Evolutionary conservation across 2,113 vertebrate species (phyloP).

Genomic region (Takifugu flavidus): DNA sequence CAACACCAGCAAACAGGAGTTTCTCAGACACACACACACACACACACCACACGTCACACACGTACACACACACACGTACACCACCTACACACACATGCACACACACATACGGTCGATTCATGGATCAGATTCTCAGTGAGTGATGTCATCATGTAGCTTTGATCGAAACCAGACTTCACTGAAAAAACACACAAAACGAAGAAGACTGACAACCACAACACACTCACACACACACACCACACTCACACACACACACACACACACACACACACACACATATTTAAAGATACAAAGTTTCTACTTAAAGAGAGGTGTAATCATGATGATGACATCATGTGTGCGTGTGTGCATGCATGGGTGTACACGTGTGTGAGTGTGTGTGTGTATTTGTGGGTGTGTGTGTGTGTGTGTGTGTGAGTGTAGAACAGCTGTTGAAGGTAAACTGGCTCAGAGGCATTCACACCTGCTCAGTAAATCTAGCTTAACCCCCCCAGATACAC

Average conservation of each 20-base stretch:
- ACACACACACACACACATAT: neutral
- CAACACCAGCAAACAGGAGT: no score
- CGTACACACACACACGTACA: neutral
- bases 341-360: neutral
- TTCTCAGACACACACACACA: slow-evolving; percentile 3
- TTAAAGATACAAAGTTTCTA: no score
- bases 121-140: no score
- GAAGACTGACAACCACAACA: no score
- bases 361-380: slow-evolving; percentile 8
- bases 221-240: neutral
- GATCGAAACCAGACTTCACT: no score
- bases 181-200: neutral
- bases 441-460: slow-evolving; percentile 33
- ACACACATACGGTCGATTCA: neutral
- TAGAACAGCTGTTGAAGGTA: slow-evolving; percentile 30
- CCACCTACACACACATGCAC: neutral
- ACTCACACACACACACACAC: no score
- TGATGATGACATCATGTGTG: neutral
- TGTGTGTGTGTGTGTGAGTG: slow-evolving; percentile 9
- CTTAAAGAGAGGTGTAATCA: no score
- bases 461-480: slow-evolving; percentile 51
- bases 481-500: no score
- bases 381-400: slow-evolving; percentile 1
- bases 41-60: neutral
- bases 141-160: no score